These are phyloP conservation scores for Beroe ovata DNA, from an alignment of 37 sponge, comb jelly and placozoan genomes.

Conservation along the genomic window DNA sequence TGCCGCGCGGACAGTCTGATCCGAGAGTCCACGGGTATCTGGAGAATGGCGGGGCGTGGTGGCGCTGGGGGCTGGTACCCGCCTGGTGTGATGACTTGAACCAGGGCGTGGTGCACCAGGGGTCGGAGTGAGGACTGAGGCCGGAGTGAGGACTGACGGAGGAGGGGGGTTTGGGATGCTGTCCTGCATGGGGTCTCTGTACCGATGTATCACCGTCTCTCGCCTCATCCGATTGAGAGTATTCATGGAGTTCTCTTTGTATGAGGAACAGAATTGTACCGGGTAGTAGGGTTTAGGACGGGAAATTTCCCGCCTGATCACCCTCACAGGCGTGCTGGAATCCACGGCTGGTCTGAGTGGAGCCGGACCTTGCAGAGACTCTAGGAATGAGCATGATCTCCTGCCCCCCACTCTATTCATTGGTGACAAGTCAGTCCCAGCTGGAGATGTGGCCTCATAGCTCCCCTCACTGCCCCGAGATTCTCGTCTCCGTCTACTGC, in stretches of 20 bases:
- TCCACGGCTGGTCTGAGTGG: not conserved
- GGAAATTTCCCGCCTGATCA: constrained; percentile 11
- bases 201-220: not conserved
- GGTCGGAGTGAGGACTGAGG: no score
- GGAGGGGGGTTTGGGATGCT: no score
- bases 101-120: no score
- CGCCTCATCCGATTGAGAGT: not conserved
- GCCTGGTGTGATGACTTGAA: no score
- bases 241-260: not conserved
- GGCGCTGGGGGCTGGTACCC: no score
- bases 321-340: not conserved
- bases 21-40: no score
- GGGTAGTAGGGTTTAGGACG: constrained; percentile 49
- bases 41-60: no score
- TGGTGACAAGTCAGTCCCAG: not conserved
- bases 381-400: not conserved
- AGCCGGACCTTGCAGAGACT: not conserved
- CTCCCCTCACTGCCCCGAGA: constrained; percentile 47
- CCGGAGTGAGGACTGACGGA: no score
- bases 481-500: not conserved
- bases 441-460: constrained; percentile 38
- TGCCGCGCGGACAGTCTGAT: not conserved
- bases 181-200: no score
- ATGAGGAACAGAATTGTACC: not conserved
- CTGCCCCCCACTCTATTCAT: not conserved